Evolutionary conservation across 2,113 vertebrate species (phyloP).

Genomic region (Ancistrus triradiatus): DNA sequence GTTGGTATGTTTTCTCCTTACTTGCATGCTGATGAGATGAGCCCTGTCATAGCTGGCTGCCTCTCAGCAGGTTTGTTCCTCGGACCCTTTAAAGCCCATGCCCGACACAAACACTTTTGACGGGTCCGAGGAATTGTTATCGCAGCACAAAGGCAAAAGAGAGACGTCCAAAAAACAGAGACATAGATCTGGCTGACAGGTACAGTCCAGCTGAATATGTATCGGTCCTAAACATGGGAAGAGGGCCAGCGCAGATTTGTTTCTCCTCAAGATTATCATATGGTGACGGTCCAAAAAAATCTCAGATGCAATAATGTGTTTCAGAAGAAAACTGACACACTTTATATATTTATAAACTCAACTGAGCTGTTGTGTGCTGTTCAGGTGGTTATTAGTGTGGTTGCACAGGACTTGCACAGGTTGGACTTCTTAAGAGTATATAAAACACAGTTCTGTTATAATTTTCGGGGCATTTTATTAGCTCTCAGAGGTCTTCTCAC

Average conservation of each 20-base stretch:
- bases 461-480: too few species aligned
- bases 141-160: slow-evolving; percentile 41
- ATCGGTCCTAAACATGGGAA: slow-evolving; percentile 33
- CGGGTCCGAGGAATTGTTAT: slow-evolving; percentile 47
- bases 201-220: slow-evolving; percentile 45
- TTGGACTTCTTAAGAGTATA: too few species aligned
- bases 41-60: slow-evolving; percentile 47
- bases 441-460: too few species aligned
- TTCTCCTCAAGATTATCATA: too few species aligned
- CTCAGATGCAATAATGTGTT: too few species aligned
- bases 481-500: too few species aligned
- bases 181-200: slow-evolving; percentile 48
- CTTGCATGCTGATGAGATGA: slow-evolving; percentile 53
- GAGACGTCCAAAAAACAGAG: slow-evolving; percentile 51
- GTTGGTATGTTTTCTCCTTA: slow-evolving; percentile 51
- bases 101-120: slow-evolving; percentile 49
- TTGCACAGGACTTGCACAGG: too few species aligned
- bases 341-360: too few species aligned
- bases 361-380: too few species aligned
- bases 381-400: too few species aligned
- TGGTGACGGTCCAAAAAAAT: too few species aligned
- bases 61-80: slow-evolving; percentile 36
- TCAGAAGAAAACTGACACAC: too few species aligned
- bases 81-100: slow-evolving; percentile 42
- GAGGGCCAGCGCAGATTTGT: slow-evolving; percentile 23